These are phyloP conservation scores for Dysidea cf. avara DNA, from an alignment of 37 sponge, comb jelly and placozoan genomes.

Conservation along the genomic window DNA sequence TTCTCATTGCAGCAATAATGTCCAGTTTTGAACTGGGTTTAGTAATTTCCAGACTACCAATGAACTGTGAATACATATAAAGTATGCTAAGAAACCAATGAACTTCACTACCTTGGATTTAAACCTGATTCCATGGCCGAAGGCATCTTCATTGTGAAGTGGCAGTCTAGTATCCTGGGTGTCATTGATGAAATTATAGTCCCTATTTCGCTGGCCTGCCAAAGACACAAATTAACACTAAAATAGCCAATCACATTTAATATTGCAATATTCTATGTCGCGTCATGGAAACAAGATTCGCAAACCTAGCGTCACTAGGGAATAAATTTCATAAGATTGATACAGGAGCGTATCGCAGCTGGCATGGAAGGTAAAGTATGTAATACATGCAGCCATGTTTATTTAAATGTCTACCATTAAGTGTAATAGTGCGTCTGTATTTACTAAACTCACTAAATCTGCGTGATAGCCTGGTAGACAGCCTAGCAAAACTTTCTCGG, in stretches of 20 bases:
- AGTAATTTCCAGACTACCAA: conserved; percentile 89
- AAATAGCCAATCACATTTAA: not conserved
- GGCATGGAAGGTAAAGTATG: too few species aligned
- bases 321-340: too few species aligned
- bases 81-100: not conserved
- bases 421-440: too few species aligned
- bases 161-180: conserved; percentile 78
- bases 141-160: conserved; percentile 92
- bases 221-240: not conserved
- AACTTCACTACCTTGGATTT: conserved; percentile 80
- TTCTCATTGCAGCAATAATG: conserved; percentile 94
- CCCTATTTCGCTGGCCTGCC: conserved; percentile 42
- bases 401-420: too few species aligned
- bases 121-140: conserved; percentile 84
- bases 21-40: conserved; percentile 86
- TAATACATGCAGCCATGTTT: too few species aligned
- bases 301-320: too few species aligned
- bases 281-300: too few species aligned
- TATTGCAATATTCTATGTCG: not conserved
- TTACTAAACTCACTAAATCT: too few species aligned
- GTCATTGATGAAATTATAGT: conserved; percentile 81
- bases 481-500: too few species aligned
- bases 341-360: too few species aligned
- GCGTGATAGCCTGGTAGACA: too few species aligned
- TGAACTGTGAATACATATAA: conserved; percentile 61